A percentile compares a stretch with the other conserved stretches of the same genome.
phyloP scores from a whole-genome alignment of 1,140 invertebrate genomes.

The Drosophila pectinifera region DNA sequence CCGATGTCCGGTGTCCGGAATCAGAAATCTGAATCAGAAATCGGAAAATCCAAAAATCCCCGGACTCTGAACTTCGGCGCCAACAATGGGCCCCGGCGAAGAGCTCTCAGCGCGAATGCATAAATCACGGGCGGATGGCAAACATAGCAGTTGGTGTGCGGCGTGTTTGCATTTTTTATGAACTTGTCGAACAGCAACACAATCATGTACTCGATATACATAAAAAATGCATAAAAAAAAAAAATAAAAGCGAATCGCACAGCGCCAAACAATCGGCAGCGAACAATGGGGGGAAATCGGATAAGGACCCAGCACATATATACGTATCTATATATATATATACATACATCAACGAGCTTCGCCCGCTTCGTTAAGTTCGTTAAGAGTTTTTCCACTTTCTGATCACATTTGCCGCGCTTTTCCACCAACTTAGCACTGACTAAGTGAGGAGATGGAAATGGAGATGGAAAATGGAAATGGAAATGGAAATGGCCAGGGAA shows the following conservation, averaged over 20 bases:
- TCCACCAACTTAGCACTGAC: not conserved
- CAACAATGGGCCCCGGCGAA: constrained; percentile 49
- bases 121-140: constrained; percentile 58
- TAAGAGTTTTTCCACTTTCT: constrained; percentile 29
- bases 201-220: constrained; percentile 75
- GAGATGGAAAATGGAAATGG: too few relatives aligned
- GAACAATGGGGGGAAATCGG: constrained; percentile 52
- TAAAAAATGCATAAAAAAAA: constrained; percentile 78
- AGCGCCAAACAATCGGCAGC: constrained; percentile 38
- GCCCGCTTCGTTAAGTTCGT: constrained; percentile 13
- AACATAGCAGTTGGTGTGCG: constrained; percentile 62
- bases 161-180: constrained; percentile 79
- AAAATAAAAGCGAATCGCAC: constrained; percentile 21
- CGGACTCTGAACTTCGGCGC: constrained; percentile 28
- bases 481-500: too few relatives aligned
- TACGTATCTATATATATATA: too few relatives aligned
- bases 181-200: constrained; percentile 77
- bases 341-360: too few relatives aligned
- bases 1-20: constrained; percentile 23
- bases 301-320: constrained; percentile 17
- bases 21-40: constrained; percentile 18
- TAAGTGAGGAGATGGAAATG: not conserved
- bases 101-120: constrained; percentile 43
- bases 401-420: constrained; percentile 3
- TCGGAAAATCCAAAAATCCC: constrained; percentile 7